These are phyloP conservation scores for Oplegnathus fasciatus DNA, from an alignment of 2,113 vertebrate genomes.

Conservation along the genomic window DNA sequence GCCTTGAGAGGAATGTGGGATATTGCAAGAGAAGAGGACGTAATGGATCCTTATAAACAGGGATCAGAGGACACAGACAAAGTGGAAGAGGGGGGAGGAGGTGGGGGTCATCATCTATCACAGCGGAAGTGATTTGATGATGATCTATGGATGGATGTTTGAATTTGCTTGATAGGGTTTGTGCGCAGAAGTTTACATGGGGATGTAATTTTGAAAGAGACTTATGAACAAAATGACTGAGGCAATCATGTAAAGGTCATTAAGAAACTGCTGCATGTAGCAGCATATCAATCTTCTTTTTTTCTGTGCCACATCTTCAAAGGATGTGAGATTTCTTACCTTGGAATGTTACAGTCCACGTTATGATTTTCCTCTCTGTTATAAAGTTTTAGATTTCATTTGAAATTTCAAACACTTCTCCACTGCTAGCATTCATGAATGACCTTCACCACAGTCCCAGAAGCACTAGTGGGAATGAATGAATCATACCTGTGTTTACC, in stretches of 20 bases:
- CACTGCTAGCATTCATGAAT: constrained; percentile 12
- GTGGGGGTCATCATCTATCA: constrained; percentile 50
- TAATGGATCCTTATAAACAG: constrained; percentile 62
- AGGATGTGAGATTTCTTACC: not conserved
- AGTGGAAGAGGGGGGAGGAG: constrained; percentile 16
- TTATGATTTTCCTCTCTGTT: not conserved
- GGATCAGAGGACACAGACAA: constrained; percentile 48
- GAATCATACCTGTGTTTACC: constrained; percentile 24
- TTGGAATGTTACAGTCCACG: not conserved
- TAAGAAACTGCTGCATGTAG: not conserved
- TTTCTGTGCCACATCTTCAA: not conserved
- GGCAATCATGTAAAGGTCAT: too few species aligned
- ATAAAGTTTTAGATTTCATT: constrained; percentile 11
- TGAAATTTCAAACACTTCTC: not conserved
- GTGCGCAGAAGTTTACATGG: not conserved
- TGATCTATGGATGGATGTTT: constrained; percentile 40
- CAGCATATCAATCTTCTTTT: not conserved
- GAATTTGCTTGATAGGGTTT: constrained; percentile 22
- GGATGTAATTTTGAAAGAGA: not conserved
- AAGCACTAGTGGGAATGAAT: constrained; percentile 19
- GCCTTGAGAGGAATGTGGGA: constrained; percentile 56
- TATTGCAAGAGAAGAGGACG: constrained; percentile 35
- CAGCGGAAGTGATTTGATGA: constrained; percentile 36
- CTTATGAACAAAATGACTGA: not conserved
- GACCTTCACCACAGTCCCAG: constrained; percentile 40